Evolutionary conservation across 2,797 vertebrate genomes (phyloP), one percentile per base, ranked within the genome.

Genomic region (Gobionotothen gibberifrons): DNA sequence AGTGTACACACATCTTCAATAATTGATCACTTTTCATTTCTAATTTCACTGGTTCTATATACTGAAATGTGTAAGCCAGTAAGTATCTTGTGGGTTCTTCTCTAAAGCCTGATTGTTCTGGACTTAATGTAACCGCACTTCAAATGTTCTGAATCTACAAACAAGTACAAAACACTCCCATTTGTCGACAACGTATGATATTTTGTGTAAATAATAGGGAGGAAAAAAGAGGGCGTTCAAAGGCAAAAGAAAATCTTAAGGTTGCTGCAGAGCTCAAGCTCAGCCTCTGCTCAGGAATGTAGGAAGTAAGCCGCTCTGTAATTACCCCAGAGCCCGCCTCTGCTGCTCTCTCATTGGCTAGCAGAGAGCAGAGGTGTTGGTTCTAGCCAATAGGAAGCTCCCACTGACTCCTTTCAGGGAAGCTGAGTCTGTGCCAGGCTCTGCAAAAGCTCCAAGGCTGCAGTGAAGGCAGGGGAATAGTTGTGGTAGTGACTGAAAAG

Each of bases 261-360:
- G 69, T 61, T 59, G 40, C 81, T 76, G 60, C 75, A 71, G 49
- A 59, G 36, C 82, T 73, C 54, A 67, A 73, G 75, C 82, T 84
- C 84, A 58, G 76, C 58, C 15, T 80, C 79, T 74, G 55, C 82
- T 89, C 59, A 85, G 91, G 89, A 93, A 92, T 91, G 90, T 78
- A 83, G 85, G 84, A 85, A 88, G 85, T 85, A 54, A 87, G 71
- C 72, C 74, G 16, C 83, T 83, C 87, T 93, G 88, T 93, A 92
- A 93, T 93, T 90, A 91, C 68, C 63, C 44, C 36, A 16, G 53
- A 64, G 46, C 65, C 74, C 5, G 57, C 85, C 84, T 52, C 54
- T 48, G 2, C 0, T 8, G 16, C 1, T 10, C 57, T 72, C 64
- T 69, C 26, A 89, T 89, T 92, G 92, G 91, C 77, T 46, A 5